Conservation (phyloP, 92 coral and sea anemone genomes). For the Zoanthus solanderi region DNA sequence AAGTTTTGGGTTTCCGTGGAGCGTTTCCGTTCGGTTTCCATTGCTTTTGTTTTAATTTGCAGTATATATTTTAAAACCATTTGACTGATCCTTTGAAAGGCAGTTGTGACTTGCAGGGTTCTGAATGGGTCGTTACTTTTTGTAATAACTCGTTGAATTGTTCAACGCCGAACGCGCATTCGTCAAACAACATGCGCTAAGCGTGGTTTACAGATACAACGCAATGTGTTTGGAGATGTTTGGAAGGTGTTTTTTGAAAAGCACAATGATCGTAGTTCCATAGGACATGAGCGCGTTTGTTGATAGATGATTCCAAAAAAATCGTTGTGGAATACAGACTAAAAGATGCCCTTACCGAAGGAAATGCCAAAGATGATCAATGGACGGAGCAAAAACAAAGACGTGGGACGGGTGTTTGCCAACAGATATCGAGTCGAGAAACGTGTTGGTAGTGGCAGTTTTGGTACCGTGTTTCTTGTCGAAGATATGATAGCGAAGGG, state of each 20-base stretch:
- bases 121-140: background rate
- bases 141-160: too few relatives aligned
- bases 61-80: background rate
- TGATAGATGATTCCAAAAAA: constrained; percentile 2
- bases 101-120: background rate
- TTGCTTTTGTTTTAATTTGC: constrained; percentile 6
- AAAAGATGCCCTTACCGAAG: constrained; percentile 93
- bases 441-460: constrained; percentile 91
- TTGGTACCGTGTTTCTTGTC: constrained; percentile 93
- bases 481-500: constrained; percentile 76
- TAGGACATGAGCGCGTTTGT: background rate
- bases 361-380: constrained; percentile 80
- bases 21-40: background rate
- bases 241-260: background rate
- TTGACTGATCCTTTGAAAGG: background rate
- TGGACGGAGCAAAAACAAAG: constrained; percentile 70
- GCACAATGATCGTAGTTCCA: background rate
- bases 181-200: background rate
- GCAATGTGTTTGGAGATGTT: background rate
- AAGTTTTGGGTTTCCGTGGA: background rate
- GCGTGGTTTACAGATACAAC: background rate
- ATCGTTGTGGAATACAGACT: background rate
- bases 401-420: constrained; percentile 85
- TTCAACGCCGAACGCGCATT: background rate
- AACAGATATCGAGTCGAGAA: constrained; percentile 84